Evolutionary conservation across 2,888 invertebrate genomes (phyloP).

Genomic region (Calliphora vomitoria): DNA sequence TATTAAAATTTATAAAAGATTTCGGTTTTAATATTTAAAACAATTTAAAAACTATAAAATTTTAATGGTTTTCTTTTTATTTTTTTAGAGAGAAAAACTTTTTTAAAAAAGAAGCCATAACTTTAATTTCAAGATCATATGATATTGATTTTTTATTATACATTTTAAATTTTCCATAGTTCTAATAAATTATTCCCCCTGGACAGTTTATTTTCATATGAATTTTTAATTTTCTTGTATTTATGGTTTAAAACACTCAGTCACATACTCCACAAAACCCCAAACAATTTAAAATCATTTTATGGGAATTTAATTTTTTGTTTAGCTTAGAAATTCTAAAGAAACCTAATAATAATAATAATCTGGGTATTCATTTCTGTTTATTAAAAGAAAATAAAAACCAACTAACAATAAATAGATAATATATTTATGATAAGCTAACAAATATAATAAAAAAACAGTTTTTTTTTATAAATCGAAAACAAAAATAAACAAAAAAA

Average conservation of each 20-base stretch:
- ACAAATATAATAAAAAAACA: background rate
- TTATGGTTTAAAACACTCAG: background rate
- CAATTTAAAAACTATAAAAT: slow-evolving; percentile 28
- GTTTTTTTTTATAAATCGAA: background rate
- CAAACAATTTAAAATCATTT: slow-evolving; percentile 14
- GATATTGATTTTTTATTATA: slow-evolving; percentile 25
- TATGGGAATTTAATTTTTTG: slow-evolving; percentile 52
- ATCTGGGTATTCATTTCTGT: slow-evolving; percentile 25
- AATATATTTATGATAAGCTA: slow-evolving; percentile 50
- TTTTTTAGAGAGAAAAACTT: background rate
- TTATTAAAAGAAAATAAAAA: slow-evolving; percentile 43
- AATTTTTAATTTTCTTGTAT: slow-evolving; percentile 26
- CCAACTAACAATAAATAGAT: slow-evolving; percentile 44
- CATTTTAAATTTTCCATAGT: slow-evolving; percentile 9
- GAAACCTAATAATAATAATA: slow-evolving; percentile 35
- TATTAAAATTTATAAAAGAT: background rate
- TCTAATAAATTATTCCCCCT: slow-evolving; percentile 37
- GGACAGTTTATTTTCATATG: slow-evolving; percentile 37
- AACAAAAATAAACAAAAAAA: slow-evolving; percentile 5
- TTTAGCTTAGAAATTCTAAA: slow-evolving; percentile 32
- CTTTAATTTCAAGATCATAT: slow-evolving; percentile 27
- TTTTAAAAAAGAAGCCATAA: slow-evolving; percentile 10
- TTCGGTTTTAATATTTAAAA: background rate
- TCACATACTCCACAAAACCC: background rate
- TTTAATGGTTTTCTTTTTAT: background rate